phyloP scores from a whole-genome alignment of 2,888 invertebrate species.

The Iselma pallidipennis region DNA sequence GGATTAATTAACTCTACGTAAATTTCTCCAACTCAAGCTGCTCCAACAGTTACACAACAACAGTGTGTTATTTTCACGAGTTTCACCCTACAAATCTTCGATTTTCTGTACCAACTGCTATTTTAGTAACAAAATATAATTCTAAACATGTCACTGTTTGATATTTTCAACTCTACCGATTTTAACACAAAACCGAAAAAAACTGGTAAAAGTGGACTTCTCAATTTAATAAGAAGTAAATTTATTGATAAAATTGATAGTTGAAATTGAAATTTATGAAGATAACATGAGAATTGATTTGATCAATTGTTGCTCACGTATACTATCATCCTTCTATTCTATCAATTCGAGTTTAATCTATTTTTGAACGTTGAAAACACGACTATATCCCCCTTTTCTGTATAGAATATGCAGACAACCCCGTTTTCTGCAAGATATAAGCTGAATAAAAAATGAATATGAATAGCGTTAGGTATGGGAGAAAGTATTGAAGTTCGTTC shows the following conservation, averaged over 20 bases:
- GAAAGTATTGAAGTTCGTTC: conserved; percentile 23
- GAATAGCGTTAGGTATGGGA: conserved; percentile 15
- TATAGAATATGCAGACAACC: conserved; percentile 1
- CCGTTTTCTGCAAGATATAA: conserved; percentile 3
- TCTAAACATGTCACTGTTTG: no score
- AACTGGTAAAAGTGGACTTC: no score
- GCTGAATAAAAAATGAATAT: conserved; percentile 31
- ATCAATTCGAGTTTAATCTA: conserved; percentile 28
- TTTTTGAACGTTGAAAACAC: conserved; percentile 15
- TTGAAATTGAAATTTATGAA: no score
- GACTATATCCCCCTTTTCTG: conserved; percentile 10
- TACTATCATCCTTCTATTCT: conserved; percentile 19
- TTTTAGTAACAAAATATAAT: no score
- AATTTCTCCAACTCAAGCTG: neutral
- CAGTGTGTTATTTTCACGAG: neutral
- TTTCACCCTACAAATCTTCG: neutral
- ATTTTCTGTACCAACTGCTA: no score
- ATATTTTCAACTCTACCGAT: no score
- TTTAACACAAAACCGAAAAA: no score
- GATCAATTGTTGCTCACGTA: conserved; percentile 25
- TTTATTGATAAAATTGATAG: no score
- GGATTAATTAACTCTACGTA: neutral
- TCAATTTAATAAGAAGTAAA: no score
- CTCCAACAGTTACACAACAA: neutral
- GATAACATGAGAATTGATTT: conserved; percentile 21